Evolutionary conservation across 2,888 invertebrate genomes (phyloP), one percentile per base, ranked within the genome.

Genomic region (Agrotis exclamationis): DNA sequence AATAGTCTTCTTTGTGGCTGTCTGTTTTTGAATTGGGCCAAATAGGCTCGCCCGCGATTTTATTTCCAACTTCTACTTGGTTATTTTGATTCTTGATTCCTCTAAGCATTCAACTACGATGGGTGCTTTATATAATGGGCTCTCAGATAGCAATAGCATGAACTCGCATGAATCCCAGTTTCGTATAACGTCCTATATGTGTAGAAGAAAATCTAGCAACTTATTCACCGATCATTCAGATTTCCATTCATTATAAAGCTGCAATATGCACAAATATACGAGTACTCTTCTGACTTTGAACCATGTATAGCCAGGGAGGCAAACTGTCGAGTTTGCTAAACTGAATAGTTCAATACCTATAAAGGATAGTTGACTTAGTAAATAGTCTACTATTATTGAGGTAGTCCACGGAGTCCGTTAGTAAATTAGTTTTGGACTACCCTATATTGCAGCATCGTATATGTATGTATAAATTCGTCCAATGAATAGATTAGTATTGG

Each of bases 401-500:
- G 5, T 28, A 20, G 3, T 39, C 24, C 9, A 14, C 24, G 18
- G 16, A 28, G 13, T 63, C 18, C 9, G 7, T n/a, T 16, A 48
- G 22, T n/a, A 14, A n/a, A 39, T 48, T 60, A 18, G 47, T 18
- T 14, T 64, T 14, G 20, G 39, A 28, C 20, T 16, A 16, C 28
- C 28, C 28, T 28, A 13, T 28, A 18, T 45, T 45, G 18, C 16
- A 60, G 45, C 18, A 28, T 20, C 45, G 28, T 45, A 20, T 57
- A 58, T 7, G 28, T 28, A 16, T 7, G 7, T 18, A 16, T 48
- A 2, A 48, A 3, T 11, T 16, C 45, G 22, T 39, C 18, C 22
- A 14, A 28, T 45, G 28, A 48, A 48, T 64, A 50, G 6, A 51
- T 51, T 51, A 63, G 64, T 51, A 64, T 64, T 51, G 66, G 11